Evolutionary conservation across 2,888 invertebrate species (phyloP).

Genomic region (Drosophila seclusa): DNA sequence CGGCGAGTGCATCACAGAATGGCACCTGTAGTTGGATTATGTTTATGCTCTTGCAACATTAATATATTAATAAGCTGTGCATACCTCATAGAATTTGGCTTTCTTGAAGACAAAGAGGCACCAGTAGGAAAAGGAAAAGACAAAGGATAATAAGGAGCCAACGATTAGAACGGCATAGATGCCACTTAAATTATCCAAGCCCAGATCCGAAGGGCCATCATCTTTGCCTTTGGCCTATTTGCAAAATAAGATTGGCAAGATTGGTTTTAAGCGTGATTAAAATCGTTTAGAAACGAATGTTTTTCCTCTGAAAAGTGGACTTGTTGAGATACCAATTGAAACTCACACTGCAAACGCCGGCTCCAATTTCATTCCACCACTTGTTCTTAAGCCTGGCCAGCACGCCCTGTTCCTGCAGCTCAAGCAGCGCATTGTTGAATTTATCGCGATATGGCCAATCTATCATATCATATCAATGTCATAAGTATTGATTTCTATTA

Average conservation of each 20-base stretch:
- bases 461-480: conserved; percentile 47
- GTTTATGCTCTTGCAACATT: neutral
- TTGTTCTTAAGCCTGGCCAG: conserved; percentile 91
- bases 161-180: conserved; percentile 87
- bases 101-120: conserved; percentile 76
- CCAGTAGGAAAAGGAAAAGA: conserved; percentile 80
- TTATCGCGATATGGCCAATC: conserved; percentile 88
- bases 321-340: neutral
- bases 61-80: fast-evolving
- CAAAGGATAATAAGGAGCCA: conserved; percentile 83
- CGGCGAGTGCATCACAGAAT: conserved; percentile 88
- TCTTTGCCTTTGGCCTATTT: conserved; percentile 65
- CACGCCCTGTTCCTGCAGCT: conserved; percentile 93
- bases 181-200: conserved; percentile 88
- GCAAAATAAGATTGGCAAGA: neutral
- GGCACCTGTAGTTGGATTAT: conserved; percentile 85
- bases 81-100: conserved; percentile 82
- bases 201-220: conserved; percentile 84
- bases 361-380: conserved; percentile 96
- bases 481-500: neutral
- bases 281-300: neutral
- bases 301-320: neutral
- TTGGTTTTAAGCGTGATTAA: neutral
- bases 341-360: conserved; percentile 89
- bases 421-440: conserved; percentile 92